Conservation (phyloP, 2,797 vertebrate species). For the Liparis tanakae region DNA sequence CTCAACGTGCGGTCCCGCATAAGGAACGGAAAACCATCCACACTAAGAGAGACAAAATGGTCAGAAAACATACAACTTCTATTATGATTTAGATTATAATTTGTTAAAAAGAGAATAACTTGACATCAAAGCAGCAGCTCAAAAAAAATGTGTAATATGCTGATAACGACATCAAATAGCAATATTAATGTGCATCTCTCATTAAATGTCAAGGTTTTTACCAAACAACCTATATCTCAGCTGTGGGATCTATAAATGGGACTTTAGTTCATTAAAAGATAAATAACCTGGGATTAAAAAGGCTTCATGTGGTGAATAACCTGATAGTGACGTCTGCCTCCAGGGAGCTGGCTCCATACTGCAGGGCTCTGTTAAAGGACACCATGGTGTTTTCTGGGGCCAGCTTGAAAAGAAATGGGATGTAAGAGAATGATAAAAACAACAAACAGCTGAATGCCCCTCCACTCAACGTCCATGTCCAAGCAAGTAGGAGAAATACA, state of each 20-base stretch:
- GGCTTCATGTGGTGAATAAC: constrained; percentile 68
- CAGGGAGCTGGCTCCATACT: constrained; percentile 87
- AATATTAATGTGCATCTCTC: neutral
- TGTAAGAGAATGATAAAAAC: neutral
- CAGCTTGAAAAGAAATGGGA: constrained; percentile 75
- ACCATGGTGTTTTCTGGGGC: constrained; percentile 96
- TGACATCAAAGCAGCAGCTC: neutral
- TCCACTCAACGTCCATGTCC: neutral
- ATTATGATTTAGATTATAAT: neutral
- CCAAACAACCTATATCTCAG: neutral
- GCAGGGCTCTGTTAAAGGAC: constrained; percentile 94
- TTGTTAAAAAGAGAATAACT: neutral
- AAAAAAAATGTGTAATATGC: neutral
- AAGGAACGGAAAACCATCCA: constrained; percentile 94
- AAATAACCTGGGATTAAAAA: constrained; percentile 13
- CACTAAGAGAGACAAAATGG: constrained; percentile 69
- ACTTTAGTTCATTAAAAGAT: constrained; percentile 27
- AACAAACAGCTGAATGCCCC: neutral
- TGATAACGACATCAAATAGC: neutral
- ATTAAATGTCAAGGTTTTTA: constrained; percentile 11
- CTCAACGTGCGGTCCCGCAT: constrained; percentile 90
- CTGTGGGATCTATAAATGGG: constrained; percentile 9
- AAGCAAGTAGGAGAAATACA: no score
- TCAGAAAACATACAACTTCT: neutral
- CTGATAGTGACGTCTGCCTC: constrained; percentile 93